These are phyloP conservation scores for Drosophila pseudoananassae DNA, from an alignment of 1,140 invertebrate species.

Conservation along the genomic window DNA sequence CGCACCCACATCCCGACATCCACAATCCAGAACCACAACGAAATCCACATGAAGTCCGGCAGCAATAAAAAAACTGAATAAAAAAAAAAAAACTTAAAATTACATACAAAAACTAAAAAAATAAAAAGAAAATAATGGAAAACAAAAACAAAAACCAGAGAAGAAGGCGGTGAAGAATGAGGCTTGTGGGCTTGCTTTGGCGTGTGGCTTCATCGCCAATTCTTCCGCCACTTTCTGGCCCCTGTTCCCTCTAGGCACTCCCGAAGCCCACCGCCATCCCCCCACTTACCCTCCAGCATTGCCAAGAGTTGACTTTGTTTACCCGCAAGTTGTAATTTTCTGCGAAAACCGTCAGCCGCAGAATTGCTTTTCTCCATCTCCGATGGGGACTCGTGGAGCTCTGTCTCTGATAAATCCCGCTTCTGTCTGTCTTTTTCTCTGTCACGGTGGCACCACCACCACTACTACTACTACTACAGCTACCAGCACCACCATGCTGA, in stretches of 20 bases:
- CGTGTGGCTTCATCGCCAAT: constrained; percentile 67
- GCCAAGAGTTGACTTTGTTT: constrained; percentile 75
- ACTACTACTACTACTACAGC: no score
- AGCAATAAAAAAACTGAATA: constrained; percentile 2
- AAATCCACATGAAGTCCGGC: constrained; percentile 41
- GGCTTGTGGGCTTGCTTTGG: constrained; percentile 54
- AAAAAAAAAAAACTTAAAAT: neutral
- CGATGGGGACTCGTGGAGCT: constrained; percentile 5
- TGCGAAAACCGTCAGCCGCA: constrained; percentile 75
- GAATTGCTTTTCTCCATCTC: constrained; percentile 69
- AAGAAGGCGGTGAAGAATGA: constrained; percentile 6
- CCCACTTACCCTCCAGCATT: constrained; percentile 4
- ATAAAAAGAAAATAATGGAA: constrained; percentile 4
- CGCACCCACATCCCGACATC: constrained; percentile 64
- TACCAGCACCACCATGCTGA: neutral
- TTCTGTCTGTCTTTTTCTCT: constrained; percentile 59
- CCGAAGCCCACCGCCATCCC: neutral
- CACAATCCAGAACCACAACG: constrained; percentile 20
- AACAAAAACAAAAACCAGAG: neutral
- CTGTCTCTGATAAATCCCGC: constrained; percentile 73
- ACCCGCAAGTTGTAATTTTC: constrained; percentile 82
- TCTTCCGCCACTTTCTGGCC: constrained; percentile 4
- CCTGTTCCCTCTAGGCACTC: neutral
- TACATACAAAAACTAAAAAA: neutral
- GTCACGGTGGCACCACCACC: constrained; percentile 1